Evolutionary conservation across 1,140 invertebrate species (phyloP).

Genomic region (Vanessa tameamea): DNA sequence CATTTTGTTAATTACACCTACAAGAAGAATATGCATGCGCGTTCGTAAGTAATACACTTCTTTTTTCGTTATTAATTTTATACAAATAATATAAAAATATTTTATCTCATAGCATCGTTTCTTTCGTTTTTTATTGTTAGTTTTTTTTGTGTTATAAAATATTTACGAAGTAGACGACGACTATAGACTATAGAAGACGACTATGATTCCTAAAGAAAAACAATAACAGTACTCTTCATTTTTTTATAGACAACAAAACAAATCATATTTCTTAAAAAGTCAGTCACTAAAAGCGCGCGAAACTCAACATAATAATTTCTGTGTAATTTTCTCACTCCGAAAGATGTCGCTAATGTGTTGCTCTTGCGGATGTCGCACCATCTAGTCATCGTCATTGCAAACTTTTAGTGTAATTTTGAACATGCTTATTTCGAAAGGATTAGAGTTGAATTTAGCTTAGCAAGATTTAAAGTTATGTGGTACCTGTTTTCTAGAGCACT

Average conservation of each 20-base stretch:
- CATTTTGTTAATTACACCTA: too few relatives aligned
- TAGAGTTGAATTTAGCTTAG: slow-evolving; percentile 39
- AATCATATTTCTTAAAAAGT: slow-evolving; percentile 25
- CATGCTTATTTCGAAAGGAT: slow-evolving; percentile 27
- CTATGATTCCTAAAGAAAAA: neutral
- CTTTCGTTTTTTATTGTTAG: too few relatives aligned
- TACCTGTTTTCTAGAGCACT: slow-evolving; percentile 64
- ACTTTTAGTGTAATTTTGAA: slow-evolving; percentile 35
- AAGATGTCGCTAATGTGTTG: slow-evolving; percentile 77
- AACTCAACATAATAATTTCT: slow-evolving; percentile 63
- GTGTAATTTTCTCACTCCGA: slow-evolving; percentile 73
- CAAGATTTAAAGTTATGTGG: slow-evolving; percentile 31
- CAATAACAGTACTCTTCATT: neutral
- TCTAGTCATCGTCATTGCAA: slow-evolving; percentile 55
- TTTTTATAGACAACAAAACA: slow-evolving; percentile 7
- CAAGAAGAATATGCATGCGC: too few relatives aligned
- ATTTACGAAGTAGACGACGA: too few relatives aligned
- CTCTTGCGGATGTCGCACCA: slow-evolving; percentile 65
- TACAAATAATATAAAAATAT: neutral
- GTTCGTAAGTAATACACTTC: too few relatives aligned
- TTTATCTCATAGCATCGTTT: too few relatives aligned
- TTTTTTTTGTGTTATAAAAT: neutral
- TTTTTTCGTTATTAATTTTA: too few relatives aligned
- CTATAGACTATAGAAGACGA: neutral
- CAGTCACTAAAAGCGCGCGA: slow-evolving; percentile 39